Evolutionary conservation across 2,113 vertebrate genomes (phyloP).

Genomic region (Gnathonemus echidnorhynchus): DNA sequence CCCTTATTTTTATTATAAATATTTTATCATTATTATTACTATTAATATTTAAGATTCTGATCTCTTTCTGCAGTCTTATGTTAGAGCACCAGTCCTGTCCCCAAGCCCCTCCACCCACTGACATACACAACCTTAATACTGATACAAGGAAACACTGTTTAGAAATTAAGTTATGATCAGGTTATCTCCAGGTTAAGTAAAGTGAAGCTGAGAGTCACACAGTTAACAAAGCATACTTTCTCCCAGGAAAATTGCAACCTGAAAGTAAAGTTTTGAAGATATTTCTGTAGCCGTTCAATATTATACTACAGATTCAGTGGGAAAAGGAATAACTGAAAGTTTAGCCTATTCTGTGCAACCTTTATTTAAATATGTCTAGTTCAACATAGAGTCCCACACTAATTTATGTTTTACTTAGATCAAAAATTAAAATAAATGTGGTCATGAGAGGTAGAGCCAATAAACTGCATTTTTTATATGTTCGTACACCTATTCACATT

Average conservation of each 20-base stretch:
- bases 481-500: slow-evolving; percentile 5
- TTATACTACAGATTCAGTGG: slow-evolving; percentile 9
- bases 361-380: slow-evolving; percentile 27
- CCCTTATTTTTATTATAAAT: slow-evolving; percentile 41
- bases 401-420: background rate
- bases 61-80: slow-evolving; percentile 10
- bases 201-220: slow-evolving; percentile 12
- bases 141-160: slow-evolving; percentile 55
- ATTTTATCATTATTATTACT: slow-evolving; percentile 40
- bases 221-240: slow-evolving; percentile 8
- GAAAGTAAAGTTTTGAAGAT: background rate
- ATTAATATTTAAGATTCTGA: slow-evolving; percentile 29
- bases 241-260: background rate
- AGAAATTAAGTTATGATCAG: slow-evolving; percentile 19
- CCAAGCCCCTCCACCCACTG: slow-evolving; percentile 34
- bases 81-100: background rate
- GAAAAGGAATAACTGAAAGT: background rate
- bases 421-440: background rate
- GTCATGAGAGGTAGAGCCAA: slow-evolving; percentile 13
- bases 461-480: background rate
- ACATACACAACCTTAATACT: slow-evolving; percentile 46
- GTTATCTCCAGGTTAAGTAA: slow-evolving; percentile 3
- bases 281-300: slow-evolving; percentile 13
- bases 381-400: slow-evolving; percentile 7
- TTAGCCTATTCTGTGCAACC: slow-evolving; percentile 16